Percentiles rank a stretch among this genome's conserved stretches.
phyloP scores from a whole-genome alignment of 2,797 vertebrate species.

The Pampus argenteus region DNA sequence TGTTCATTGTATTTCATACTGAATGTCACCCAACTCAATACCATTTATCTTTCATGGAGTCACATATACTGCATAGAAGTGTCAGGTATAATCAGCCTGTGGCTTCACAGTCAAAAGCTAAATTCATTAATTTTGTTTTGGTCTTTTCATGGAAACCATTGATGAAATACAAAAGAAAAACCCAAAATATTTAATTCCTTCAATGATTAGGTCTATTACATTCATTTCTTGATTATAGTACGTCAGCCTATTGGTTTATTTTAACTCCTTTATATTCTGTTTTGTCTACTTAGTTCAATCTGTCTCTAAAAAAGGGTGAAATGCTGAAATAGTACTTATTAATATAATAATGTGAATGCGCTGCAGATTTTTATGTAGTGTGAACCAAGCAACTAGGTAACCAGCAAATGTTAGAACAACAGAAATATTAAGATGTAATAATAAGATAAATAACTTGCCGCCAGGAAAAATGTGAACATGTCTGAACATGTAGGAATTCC shows the following conservation, averaged over 20 bases:
- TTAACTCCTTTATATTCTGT: background rate
- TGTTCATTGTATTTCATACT: background rate
- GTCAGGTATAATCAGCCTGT: too few species aligned
- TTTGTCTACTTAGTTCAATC: background rate
- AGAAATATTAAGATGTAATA: background rate
- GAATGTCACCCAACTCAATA: background rate
- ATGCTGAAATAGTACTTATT: constrained; percentile 14
- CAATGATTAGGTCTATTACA: too few species aligned
- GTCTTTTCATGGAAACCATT: too few species aligned
- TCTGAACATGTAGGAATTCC: constrained; percentile 18
- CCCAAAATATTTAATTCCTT: too few species aligned
- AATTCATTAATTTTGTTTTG: too few species aligned
- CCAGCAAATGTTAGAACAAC: background rate
- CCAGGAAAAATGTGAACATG: background rate
- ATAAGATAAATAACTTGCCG: background rate
- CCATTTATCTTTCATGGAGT: background rate
- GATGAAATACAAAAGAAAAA: too few species aligned
- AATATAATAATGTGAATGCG: background rate
- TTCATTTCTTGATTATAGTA: too few species aligned
- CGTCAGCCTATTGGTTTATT: too few species aligned
- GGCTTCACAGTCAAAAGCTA: too few species aligned
- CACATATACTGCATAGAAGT: too few species aligned
- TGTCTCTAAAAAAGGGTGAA: background rate
- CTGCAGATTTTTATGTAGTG: background rate
- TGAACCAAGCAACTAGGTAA: constrained; percentile 17